phyloP scores from a whole-genome alignment of 2,797 vertebrate species.

The Artibeus lituratus region DNA sequence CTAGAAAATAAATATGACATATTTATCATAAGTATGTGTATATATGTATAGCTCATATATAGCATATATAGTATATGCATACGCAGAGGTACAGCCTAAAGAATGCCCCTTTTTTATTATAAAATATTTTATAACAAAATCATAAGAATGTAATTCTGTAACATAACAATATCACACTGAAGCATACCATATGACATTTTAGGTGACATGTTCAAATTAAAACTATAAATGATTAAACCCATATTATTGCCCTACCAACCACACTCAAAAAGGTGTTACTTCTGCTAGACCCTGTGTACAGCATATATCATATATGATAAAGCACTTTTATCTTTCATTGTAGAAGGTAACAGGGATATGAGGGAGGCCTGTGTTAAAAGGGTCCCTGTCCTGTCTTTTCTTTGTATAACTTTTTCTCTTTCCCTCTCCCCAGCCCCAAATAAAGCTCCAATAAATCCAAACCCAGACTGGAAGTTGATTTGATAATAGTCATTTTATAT shows the following conservation, averaged over 20 bases:
- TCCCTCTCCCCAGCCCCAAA: not conserved
- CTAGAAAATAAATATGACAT: not conserved
- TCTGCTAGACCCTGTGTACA: too few relatives aligned
- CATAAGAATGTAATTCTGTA: too few relatives aligned
- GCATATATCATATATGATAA: not conserved
- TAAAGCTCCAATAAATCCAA: not conserved
- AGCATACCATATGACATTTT: too few relatives aligned
- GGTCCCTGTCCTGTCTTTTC: not conserved
- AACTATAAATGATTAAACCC: too few relatives aligned
- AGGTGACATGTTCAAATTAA: too few relatives aligned
- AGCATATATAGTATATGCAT: not conserved
- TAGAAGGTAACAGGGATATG: not conserved
- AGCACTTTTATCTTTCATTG: not conserved
- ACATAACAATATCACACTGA: too few relatives aligned
- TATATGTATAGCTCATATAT: not conserved
- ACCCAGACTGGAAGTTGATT: not conserved
- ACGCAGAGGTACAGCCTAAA: not conserved
- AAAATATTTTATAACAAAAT: too few relatives aligned
- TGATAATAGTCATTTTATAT: not conserved
- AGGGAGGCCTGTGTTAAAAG: not conserved
- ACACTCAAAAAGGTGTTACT: too few relatives aligned
- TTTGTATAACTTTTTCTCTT: not conserved
- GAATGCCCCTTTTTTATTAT: too few relatives aligned
- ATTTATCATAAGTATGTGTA: not conserved
- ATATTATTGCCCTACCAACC: too few relatives aligned